Evolutionary conservation across 1,140 invertebrate genomes (phyloP).

Genomic region (Brachionus asplanchnoidis): DNA sequence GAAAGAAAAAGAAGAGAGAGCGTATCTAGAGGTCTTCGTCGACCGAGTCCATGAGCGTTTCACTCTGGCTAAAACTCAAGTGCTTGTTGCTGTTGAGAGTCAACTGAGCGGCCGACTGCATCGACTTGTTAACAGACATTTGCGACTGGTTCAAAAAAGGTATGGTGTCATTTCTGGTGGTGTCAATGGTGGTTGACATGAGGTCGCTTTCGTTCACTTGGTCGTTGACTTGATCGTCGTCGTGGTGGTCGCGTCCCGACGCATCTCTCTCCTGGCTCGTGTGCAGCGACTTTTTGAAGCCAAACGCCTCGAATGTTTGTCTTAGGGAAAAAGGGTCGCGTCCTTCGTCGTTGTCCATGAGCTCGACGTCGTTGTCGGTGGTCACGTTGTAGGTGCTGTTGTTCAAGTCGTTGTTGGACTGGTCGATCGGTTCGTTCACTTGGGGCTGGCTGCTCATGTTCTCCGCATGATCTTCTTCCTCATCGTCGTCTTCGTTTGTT

Average conservation of each 20-base stretch:
- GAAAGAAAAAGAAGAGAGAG: not conserved
- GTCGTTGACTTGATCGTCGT: not conserved
- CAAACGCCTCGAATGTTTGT: not conserved
- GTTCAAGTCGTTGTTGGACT: not conserved
- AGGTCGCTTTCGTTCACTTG: not conserved
- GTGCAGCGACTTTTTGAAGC: not conserved
- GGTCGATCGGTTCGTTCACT: not conserved
- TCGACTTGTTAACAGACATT: not conserved
- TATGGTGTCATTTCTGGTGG: constrained; percentile 31
- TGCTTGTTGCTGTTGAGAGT: not conserved
- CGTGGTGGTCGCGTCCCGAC: not conserved
- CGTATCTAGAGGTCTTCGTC: constrained; percentile 10
- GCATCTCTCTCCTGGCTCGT: not conserved
- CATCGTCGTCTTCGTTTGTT: not conserved
- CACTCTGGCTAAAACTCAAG: constrained; percentile 6
- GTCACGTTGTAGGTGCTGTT: constrained; percentile 5
- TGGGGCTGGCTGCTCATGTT: not conserved
- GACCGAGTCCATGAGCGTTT: constrained; percentile 19
- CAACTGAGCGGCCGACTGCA: not conserved
- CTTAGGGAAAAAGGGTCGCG: not conserved
- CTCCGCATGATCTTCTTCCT: not conserved
- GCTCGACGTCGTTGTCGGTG: constrained; percentile 18
- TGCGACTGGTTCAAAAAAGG: constrained; percentile 38
- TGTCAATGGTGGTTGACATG: constrained; percentile 31
- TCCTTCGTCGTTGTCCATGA: not conserved